phyloP scores from a whole-genome alignment of 2,113 vertebrate species.

The Leiothrix lutea region DNA sequence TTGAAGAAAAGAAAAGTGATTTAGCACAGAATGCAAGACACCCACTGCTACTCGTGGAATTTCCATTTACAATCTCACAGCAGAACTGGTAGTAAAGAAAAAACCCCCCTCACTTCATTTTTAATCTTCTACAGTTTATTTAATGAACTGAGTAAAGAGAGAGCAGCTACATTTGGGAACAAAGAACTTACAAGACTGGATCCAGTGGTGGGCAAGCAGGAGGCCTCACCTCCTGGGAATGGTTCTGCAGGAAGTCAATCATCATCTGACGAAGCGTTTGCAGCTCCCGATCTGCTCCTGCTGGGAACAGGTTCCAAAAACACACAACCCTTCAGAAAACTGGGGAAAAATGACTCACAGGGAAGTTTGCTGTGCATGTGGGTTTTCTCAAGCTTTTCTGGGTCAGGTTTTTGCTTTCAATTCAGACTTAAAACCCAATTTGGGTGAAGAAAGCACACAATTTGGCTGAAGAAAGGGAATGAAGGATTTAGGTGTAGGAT shows the following conservation, averaged over 20 bases:
- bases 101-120: background rate
- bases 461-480: background rate
- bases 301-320: background rate
- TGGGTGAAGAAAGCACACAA: background rate
- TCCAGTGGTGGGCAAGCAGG: slow-evolving; percentile 79
- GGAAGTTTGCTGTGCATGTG: background rate
- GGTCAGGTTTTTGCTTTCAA: background rate
- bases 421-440: background rate
- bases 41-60: rapidly evolving
- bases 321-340: background rate
- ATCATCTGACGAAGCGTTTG: slow-evolving; percentile 85
- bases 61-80: background rate
- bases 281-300: slow-evolving; percentile 83
- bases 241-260: slow-evolving; percentile 91
- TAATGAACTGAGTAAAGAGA: background rate
- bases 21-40: background rate
- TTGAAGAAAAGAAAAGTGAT: background rate
- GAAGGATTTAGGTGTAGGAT: background rate
- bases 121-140: background rate
- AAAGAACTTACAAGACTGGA: slow-evolving; percentile 74
- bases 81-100: background rate
- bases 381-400: background rate
- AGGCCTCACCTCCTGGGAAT: slow-evolving; percentile 76
- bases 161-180: background rate
- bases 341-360: background rate